Evolutionary conservation across 2,113 vertebrate species (phyloP).

Genomic region (Bettongia penicillata): DNA sequence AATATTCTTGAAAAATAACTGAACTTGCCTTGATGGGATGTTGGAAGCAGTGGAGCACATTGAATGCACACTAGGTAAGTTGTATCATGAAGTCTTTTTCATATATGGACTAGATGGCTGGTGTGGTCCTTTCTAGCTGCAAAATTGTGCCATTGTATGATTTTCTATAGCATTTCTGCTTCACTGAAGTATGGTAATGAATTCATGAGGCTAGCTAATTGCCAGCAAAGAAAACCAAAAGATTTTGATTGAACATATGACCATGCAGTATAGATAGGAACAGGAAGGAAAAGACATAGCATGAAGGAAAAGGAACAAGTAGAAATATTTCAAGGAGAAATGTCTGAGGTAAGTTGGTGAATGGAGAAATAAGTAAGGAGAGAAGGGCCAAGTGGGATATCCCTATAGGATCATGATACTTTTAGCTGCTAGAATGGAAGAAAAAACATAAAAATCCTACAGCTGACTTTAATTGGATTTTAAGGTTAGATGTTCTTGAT

Average conservation of each 20-base stretch:
- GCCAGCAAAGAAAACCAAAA: background rate
- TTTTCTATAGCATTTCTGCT: background rate
- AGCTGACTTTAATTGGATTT: background rate
- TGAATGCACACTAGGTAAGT: background rate
- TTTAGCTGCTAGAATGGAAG: background rate
- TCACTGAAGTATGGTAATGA: background rate
- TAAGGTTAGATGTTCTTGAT: background rate
- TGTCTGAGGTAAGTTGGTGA: background rate
- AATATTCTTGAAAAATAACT: background rate
- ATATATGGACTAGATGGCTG: background rate
- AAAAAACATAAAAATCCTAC: background rate
- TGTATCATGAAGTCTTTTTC: background rate
- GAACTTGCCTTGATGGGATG: background rate
- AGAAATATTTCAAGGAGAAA: background rate
- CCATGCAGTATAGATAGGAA: background rate
- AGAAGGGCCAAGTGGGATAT: background rate
- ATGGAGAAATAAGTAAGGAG: background rate
- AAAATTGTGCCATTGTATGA: background rate
- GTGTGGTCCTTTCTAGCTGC: background rate
- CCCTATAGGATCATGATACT: background rate
- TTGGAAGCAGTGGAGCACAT: background rate
- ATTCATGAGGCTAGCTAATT: background rate
- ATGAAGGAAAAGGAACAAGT: background rate
- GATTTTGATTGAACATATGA: background rate
- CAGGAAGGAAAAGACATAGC: background rate